These are phyloP conservation scores for Agriopis leucophaearia DNA, from an alignment of 2,888 invertebrate genomes.

Conservation along the genomic window DNA sequence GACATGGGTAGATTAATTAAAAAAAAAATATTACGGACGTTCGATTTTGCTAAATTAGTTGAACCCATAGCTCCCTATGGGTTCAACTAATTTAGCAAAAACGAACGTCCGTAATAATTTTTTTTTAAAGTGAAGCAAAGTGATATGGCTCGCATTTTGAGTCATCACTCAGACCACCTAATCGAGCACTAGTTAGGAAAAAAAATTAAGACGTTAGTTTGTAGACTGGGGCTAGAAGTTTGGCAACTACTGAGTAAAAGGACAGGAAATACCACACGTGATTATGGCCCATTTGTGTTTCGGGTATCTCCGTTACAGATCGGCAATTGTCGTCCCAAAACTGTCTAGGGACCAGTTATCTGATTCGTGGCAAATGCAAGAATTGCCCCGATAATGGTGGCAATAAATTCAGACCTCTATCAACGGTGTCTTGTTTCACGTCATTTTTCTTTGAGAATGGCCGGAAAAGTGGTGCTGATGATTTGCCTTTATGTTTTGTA, in stretches of 20 bases:
- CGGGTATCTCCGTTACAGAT: constrained; percentile 65
- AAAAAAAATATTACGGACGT: too few relatives aligned
- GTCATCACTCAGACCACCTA: too few relatives aligned
- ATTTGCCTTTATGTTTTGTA: constrained; percentile 9
- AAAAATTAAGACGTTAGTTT: too few relatives aligned
- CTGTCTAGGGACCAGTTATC: constrained; percentile 53
- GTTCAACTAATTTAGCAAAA: too few relatives aligned
- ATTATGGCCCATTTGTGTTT: constrained; percentile 65
- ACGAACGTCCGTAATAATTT: too few relatives aligned
- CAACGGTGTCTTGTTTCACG: constrained; percentile 55
- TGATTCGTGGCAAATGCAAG: constrained; percentile 66
- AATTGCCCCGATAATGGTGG: constrained; percentile 65
- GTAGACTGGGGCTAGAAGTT: constrained; percentile 13
- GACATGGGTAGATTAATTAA: too few relatives aligned
- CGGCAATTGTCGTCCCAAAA: constrained; percentile 61
- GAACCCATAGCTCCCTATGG: too few relatives aligned
- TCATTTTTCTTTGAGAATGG: constrained; percentile 51
- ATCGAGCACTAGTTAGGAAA: too few relatives aligned
- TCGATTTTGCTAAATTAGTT: too few relatives aligned
- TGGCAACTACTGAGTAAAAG: constrained; percentile 19
- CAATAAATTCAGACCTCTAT: constrained; percentile 67
- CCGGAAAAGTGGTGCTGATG: constrained; percentile 23
- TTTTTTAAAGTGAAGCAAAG: too few relatives aligned
- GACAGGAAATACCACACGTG: constrained; percentile 49
- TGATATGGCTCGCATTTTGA: too few relatives aligned